A percentile compares a stretch with the other conserved stretches of the same genome.
These are phyloP conservation scores for Trissolcus brochymenae DNA, from an alignment of 2,888 invertebrate species.

Conservation along the genomic window DNA sequence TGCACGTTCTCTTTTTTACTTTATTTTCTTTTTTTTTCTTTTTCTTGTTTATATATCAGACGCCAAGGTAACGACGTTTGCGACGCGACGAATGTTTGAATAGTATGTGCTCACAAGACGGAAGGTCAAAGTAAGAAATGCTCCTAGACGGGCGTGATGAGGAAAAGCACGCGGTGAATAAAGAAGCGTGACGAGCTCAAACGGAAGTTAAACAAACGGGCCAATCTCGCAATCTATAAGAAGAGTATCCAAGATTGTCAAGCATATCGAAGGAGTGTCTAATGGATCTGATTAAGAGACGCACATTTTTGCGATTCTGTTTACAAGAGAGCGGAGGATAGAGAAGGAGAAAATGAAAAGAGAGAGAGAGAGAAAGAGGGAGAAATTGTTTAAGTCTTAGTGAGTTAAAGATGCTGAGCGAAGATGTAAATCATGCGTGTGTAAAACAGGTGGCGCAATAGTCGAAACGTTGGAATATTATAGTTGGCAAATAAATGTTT, in stretches of 20 bases:
- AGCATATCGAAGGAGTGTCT: slow-evolving; percentile 17
- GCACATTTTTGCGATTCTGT: slow-evolving; percentile 43
- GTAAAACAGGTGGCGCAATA: slow-evolving; percentile 10
- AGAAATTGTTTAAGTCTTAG: no score
- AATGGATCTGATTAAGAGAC: slow-evolving; percentile 46
- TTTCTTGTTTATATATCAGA: slow-evolving; percentile 15
- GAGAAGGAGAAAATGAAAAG: no score
- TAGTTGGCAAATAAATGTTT: slow-evolving; percentile 41
- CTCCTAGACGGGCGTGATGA: slow-evolving; percentile 44
- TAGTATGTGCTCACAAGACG: background rate
- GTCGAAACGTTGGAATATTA: slow-evolving; percentile 34
- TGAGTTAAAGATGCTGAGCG: no score
- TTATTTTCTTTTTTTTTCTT: no score
- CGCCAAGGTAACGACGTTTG: slow-evolving; percentile 24
- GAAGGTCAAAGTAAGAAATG: slow-evolving; percentile 25
- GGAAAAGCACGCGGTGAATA: slow-evolving; percentile 52
- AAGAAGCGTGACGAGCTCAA: slow-evolving; percentile 31
- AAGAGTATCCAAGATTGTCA: no score
- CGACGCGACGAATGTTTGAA: slow-evolving; percentile 29
- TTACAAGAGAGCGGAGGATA: slow-evolving; percentile 18
- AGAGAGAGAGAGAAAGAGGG: no score
- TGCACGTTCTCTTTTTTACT: no score
- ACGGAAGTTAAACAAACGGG: slow-evolving; percentile 34
- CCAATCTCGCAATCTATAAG: slow-evolving; percentile 14
- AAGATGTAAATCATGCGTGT: slow-evolving; percentile 17